phyloP scores from a whole-genome alignment of 2,113 vertebrate species.

The Plotosus lineatus region DNA sequence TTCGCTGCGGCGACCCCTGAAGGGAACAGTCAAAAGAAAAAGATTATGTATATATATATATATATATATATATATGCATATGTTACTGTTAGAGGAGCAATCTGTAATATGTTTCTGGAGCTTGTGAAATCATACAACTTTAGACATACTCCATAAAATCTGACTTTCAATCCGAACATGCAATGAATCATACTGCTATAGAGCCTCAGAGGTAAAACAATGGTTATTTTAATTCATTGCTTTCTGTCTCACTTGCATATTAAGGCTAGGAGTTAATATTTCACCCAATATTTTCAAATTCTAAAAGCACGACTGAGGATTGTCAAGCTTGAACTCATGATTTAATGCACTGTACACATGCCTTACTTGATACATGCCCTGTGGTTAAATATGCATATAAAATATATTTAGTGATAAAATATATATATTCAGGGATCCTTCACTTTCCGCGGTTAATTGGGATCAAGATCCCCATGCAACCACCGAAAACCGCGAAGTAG shows the following conservation, averaged over 20 bases:
- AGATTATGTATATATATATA: background rate
- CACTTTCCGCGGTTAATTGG: too few species aligned
- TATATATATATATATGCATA: background rate
- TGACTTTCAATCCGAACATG: background rate
- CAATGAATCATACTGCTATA: background rate
- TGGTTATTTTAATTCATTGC: background rate
- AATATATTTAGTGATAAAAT: too few species aligned
- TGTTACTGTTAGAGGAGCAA: background rate
- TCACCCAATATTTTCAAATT: background rate
- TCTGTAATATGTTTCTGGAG: constrained; percentile 4
- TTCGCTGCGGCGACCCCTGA: too few species aligned
- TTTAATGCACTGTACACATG: background rate
- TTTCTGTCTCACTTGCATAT: background rate
- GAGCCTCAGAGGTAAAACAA: constrained; percentile 5
- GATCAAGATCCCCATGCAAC: too few species aligned
- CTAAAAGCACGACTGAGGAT: background rate
- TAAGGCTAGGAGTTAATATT: background rate
- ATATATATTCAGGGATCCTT: too few species aligned
- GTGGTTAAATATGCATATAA: background rate
- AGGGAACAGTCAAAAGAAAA: too few species aligned
- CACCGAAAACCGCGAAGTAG: too few species aligned
- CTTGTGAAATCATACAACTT: background rate
- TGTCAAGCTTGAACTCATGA: background rate
- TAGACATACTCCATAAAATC: background rate
- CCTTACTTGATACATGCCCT: background rate